Conservation (phyloP, 1,140 invertebrate genomes). For the Drosophila novamexicana region DNA sequence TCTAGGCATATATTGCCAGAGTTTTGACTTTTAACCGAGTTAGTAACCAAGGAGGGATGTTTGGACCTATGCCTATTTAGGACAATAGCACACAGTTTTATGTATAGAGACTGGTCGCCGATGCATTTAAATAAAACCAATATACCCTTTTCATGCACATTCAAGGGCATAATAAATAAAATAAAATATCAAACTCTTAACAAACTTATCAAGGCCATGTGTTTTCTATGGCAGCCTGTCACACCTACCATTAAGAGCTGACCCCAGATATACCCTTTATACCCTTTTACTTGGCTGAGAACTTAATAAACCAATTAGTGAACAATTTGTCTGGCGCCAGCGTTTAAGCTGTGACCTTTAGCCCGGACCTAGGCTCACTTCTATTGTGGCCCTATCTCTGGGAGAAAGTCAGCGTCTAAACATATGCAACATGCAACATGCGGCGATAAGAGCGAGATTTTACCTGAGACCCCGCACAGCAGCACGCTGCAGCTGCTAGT, state of each 20-base stretch:
- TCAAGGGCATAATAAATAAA: too few species aligned
- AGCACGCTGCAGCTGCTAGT: slow-evolving; percentile 40
- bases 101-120: too few species aligned
- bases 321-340: slow-evolving; percentile 79
- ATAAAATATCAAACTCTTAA: not conserved
- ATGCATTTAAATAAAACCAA: too few species aligned
- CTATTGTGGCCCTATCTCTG: slow-evolving; percentile 1
- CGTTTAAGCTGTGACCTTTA: slow-evolving; percentile 48
- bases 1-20: too few species aligned
- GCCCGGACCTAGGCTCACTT: slow-evolving; percentile 4
- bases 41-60: too few species aligned
- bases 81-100: too few species aligned
- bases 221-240: slow-evolving; percentile 22
- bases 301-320: slow-evolving; percentile 63
- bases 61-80: too few species aligned
- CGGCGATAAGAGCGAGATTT: slow-evolving; percentile 28
- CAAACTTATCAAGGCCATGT: slow-evolving; percentile 3
- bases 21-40: too few species aligned
- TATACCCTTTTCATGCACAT: too few species aligned
- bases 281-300: not conserved
- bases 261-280: not conserved
- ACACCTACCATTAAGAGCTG: slow-evolving; percentile 40
- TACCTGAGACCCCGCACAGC: slow-evolving; percentile 39
- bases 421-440: slow-evolving; percentile 36
- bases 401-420: slow-evolving; percentile 42